phyloP scores from a whole-genome alignment of 2,113 vertebrate species.

The Anarrhichthys ocellatus region DNA sequence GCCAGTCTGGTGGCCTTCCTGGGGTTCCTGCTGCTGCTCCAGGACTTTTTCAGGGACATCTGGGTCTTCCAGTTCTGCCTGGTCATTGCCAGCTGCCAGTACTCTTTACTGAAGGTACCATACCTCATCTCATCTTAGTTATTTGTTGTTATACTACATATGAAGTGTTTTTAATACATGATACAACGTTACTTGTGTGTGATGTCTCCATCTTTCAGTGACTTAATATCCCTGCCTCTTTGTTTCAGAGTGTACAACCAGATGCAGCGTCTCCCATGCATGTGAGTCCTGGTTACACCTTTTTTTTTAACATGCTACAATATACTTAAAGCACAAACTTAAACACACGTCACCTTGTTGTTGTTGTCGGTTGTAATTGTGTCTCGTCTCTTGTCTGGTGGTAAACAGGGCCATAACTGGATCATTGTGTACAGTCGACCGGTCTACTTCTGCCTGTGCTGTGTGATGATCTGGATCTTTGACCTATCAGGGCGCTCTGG shows the following conservation, averaged over 20 bases:
- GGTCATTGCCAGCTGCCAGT: constrained; percentile 99
- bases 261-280: constrained; percentile 94
- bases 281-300: constrained; percentile 80
- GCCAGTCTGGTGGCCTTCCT: constrained; percentile 98
- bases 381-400: constrained; percentile 60
- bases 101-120: constrained; percentile 95
- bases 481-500: constrained; percentile 89
- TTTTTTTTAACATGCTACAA: not conserved
- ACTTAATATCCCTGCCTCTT: not conserved
- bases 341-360: not conserved
- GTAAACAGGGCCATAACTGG: constrained; percentile 93
- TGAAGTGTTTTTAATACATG: not conserved
- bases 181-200: not conserved
- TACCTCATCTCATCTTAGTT: not conserved
- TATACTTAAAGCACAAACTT: not conserved
- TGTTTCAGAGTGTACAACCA: constrained; percentile 89
- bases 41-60: constrained; percentile 98
- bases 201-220: not conserved
- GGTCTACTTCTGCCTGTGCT: constrained; percentile 99
- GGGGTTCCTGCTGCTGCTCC: constrained; percentile 94
- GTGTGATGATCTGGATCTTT: constrained; percentile 96
- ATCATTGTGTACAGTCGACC: constrained; percentile 99
- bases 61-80: constrained; percentile 99
- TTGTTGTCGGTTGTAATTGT: not conserved
- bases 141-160: not conserved